Evolutionary conservation across 2,797 vertebrate genomes (phyloP).

Genomic region (Tympanoctomys barrerae): DNA sequence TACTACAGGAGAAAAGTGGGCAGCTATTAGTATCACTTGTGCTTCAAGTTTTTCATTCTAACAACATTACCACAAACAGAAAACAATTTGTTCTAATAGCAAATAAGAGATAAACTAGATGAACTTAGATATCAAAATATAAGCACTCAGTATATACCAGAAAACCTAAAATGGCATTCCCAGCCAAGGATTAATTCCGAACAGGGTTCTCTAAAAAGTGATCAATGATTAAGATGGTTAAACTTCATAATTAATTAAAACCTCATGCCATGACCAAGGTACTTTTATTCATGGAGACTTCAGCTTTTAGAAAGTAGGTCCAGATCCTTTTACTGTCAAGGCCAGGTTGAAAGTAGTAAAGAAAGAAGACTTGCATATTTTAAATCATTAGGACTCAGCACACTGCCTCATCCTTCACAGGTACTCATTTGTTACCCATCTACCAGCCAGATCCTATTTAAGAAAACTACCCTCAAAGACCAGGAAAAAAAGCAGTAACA

Average conservation of each 20-base stretch:
- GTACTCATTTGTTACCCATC: background rate
- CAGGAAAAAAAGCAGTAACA: background rate
- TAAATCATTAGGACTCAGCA: conserved; percentile 1
- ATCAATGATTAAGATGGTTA: conserved; percentile 37
- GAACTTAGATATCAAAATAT: conserved; percentile 48
- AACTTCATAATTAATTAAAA: conserved; percentile 52
- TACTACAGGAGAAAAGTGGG: background rate
- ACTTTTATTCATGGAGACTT: background rate
- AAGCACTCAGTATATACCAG: conserved; percentile 19
- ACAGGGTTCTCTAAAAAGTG: conserved; percentile 41
- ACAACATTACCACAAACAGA: background rate
- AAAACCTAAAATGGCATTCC: conserved; percentile 62
- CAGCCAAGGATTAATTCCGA: conserved; percentile 37
- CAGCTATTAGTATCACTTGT: background rate
- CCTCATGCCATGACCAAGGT: background rate
- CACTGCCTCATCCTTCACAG: background rate
- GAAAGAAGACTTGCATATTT: background rate
- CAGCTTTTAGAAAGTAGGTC: conserved; percentile 24
- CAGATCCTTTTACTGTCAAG: background rate
- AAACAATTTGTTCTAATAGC: conserved; percentile 56
- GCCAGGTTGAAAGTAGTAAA: conserved; percentile 12
- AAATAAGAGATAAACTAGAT: conserved; percentile 50
- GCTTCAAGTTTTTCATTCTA: conserved; percentile 16
- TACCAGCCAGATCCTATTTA: conserved; percentile 1
- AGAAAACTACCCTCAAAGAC: conserved; percentile 2